A percentile compares a stretch with the other conserved stretches of the same genome.
phyloP scores from a whole-genome alignment of 1,140 invertebrate genomes.

The Brachionus asplanchnoidis region DNA sequence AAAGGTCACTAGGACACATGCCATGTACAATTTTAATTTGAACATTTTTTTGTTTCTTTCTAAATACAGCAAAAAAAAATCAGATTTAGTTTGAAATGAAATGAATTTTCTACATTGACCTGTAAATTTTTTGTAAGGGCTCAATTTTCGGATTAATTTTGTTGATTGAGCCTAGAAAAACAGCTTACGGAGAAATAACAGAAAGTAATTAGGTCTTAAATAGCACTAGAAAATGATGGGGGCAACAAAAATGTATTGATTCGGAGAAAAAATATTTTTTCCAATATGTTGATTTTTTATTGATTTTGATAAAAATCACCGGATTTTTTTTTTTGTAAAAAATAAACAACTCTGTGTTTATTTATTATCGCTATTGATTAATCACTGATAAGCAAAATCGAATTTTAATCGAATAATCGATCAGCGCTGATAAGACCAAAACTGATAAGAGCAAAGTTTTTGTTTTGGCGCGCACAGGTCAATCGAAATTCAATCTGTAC shows the following conservation, averaged over 20 bases:
- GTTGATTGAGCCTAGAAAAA: background rate
- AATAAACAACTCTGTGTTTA: conserved; percentile 27
- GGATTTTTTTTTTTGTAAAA: background rate
- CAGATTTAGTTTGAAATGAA: background rate
- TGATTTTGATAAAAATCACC: conserved; percentile 7
- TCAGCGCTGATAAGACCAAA: background rate
- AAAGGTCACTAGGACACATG: background rate
- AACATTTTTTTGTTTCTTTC: background rate
- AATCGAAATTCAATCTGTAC: background rate
- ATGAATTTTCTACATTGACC: background rate
- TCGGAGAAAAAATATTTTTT: background rate
- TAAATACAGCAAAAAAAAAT: background rate
- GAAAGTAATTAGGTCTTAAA: conserved; percentile 30
- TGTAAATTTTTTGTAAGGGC: background rate
- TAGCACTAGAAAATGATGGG: conserved; percentile 7
- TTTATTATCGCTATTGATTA: conserved; percentile 5
- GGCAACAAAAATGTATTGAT: background rate
- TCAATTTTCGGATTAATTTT: conserved; percentile 1
- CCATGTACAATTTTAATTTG: background rate
- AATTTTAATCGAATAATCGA: background rate
- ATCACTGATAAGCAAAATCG: background rate
- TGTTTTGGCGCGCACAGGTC: background rate
- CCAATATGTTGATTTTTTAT: conserved; percentile 18
- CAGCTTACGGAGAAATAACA: conserved; percentile 17
- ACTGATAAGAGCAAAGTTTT: background rate